Conservation (phyloP, 2,797 vertebrate species). For the Pipistrellus kuhlii region DNA sequence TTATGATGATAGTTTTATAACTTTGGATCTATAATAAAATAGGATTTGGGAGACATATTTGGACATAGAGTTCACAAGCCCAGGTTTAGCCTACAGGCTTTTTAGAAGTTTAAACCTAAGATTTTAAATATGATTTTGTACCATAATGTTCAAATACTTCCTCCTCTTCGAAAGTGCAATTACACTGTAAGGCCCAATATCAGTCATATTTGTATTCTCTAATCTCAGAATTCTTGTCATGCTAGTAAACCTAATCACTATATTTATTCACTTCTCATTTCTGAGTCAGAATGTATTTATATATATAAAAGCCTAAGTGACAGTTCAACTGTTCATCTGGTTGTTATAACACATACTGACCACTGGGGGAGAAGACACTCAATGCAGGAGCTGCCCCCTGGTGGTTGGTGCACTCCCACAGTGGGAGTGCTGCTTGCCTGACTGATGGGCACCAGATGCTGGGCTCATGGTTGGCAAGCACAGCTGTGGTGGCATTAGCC, state of each 20-base stretch:
- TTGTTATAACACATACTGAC: too few relatives aligned
- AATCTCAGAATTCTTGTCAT: neutral
- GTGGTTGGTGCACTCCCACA: too few relatives aligned
- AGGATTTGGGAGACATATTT: neutral
- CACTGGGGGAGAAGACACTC: too few relatives aligned
- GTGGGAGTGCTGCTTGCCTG: too few relatives aligned
- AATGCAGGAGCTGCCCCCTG: too few relatives aligned
- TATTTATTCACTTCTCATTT: conserved; percentile 30
- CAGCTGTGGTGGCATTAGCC: too few relatives aligned
- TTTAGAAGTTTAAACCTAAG: conserved; percentile 16
- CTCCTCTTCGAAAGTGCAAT: neutral
- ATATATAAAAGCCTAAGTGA: too few relatives aligned
- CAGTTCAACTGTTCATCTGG: accelerated
- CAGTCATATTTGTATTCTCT: neutral
- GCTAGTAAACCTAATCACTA: neutral
- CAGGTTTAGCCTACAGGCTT: neutral
- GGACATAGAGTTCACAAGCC: neutral
- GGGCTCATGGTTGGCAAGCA: too few relatives aligned
- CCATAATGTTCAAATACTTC: neutral
- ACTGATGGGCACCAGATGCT: too few relatives aligned
- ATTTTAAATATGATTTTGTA: neutral
- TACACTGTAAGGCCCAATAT: neutral
- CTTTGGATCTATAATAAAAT: neutral
- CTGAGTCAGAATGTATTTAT: neutral
- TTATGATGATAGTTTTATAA: neutral